Percentiles rank a stretch among this genome's conserved stretches.
Evolutionary conservation across 1,140 invertebrate species (phyloP).

Genomic region (Vanessa tameamea): DNA sequence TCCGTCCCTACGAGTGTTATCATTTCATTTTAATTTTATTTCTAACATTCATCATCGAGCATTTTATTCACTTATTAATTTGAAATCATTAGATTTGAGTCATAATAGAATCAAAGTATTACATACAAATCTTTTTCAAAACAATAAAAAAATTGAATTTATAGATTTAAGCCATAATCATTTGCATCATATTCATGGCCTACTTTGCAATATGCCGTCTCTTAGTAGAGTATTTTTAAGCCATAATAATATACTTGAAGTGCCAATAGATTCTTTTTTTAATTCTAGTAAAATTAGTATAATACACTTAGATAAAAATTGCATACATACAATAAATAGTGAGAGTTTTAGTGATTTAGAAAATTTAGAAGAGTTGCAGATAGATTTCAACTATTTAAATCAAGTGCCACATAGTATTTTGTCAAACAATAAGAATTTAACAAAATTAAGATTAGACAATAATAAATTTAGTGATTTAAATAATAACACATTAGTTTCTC

Average conservation of each 20-base stretch:
- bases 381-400: slow-evolving; percentile 76
- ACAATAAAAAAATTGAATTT: slow-evolving; percentile 87
- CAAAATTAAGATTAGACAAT: slow-evolving; percentile 75
- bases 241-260: slow-evolving; percentile 94
- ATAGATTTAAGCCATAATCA: slow-evolving; percentile 95
- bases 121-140: slow-evolving; percentile 87
- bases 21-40: slow-evolving; percentile 92
- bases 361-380: slow-evolving; percentile 65
- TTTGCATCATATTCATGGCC: slow-evolving; percentile 90
- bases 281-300: slow-evolving; percentile 84
- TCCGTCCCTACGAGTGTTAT: slow-evolving; percentile 90
- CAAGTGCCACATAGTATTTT: slow-evolving; percentile 78
- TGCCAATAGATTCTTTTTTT: slow-evolving; percentile 90
- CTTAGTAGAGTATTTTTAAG: slow-evolving; percentile 90
- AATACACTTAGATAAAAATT: slow-evolving; percentile 75
- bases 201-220: slow-evolving; percentile 89
- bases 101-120: slow-evolving; percentile 93
- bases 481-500: slow-evolving; percentile 61
- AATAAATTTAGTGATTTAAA: slow-evolving; percentile 71
- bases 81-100: slow-evolving; percentile 92
- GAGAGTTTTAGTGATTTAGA: slow-evolving; percentile 77
- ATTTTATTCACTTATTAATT: slow-evolving; percentile 86
- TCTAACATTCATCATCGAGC: slow-evolving; percentile 89
- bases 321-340: slow-evolving; percentile 73
- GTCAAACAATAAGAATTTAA: slow-evolving; percentile 70